Evolutionary conservation across 1,140 invertebrate species (phyloP).

Genomic region (Agrypnia vestita): DNA sequence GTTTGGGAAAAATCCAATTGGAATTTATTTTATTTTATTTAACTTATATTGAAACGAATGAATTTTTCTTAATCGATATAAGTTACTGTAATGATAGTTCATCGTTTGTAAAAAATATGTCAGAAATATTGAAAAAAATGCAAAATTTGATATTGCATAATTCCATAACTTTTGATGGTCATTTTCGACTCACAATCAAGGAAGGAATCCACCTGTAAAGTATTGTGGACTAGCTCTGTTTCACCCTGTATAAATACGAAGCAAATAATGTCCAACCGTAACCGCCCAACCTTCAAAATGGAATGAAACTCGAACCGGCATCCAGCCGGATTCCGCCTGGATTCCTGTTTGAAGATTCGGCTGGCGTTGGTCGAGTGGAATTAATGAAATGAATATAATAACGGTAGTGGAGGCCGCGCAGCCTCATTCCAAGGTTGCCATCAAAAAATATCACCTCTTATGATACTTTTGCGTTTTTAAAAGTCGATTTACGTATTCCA

Average conservation of each 20-base stretch:
- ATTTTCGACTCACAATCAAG: too few relatives aligned
- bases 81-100: too few relatives aligned
- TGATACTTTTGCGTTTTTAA: background rate
- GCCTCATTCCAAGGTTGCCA: background rate
- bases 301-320: background rate
- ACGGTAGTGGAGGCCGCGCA: conserved; percentile 28
- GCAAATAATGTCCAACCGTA: background rate
- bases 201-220: too few relatives aligned
- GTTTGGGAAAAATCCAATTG: background rate
- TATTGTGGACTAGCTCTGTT: too few relatives aligned
- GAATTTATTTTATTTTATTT: background rate
- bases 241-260: too few relatives aligned
- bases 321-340: background rate
- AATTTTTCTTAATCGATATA: too few relatives aligned
- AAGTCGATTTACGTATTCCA: background rate
- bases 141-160: too few relatives aligned
- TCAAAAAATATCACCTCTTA: background rate
- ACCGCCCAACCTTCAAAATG: background rate
- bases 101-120: too few relatives aligned
- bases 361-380: conserved; percentile 5
- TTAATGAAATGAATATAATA: conserved; percentile 29
- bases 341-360: conserved; percentile 33
- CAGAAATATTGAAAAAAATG: too few relatives aligned
- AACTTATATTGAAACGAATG: background rate
- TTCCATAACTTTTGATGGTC: too few relatives aligned